Percentiles rank a stretch among this genome's conserved stretches.
Evolutionary conservation across 2,113 vertebrate species (phyloP).

Genomic region (Pomatorhinus ruficollis): DNA sequence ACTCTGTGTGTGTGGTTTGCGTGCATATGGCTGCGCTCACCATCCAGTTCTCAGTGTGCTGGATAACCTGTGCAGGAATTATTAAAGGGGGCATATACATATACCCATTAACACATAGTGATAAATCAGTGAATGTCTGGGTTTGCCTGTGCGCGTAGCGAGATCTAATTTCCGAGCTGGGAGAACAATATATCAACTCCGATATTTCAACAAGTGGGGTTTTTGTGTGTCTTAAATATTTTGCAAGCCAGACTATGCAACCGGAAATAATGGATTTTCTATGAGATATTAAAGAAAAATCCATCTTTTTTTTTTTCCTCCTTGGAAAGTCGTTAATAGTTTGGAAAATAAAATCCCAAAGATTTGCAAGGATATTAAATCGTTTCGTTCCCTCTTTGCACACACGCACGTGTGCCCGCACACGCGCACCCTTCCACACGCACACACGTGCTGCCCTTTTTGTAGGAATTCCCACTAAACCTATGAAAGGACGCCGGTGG

Average conservation of each 20-base stretch:
- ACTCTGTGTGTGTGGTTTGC: neutral
- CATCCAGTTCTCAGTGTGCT: neutral
- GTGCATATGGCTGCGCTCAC: neutral
- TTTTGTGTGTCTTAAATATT: neutral
- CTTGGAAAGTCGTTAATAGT: neutral
- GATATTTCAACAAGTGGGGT: neutral
- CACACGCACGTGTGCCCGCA: neutral
- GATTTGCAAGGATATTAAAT: neutral
- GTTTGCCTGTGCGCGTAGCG: neutral
- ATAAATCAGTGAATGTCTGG: neutral
- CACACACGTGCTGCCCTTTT: neutral
- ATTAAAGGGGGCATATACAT: neutral
- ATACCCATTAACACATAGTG: neutral
- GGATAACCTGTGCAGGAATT: neutral
- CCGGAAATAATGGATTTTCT: conserved; percentile 54
- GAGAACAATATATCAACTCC: neutral
- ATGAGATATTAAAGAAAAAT: neutral
- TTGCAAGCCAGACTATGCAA: neutral
- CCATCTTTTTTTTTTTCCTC: neutral
- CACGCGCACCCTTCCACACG: neutral
- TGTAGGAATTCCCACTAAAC: neutral
- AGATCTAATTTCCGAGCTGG: neutral
- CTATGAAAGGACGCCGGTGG: neutral
- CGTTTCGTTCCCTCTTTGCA: neutral
- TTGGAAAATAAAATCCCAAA: neutral